Conservation (phyloP, 2,113 vertebrate species). For the Rousettus leschenaultii region DNA sequence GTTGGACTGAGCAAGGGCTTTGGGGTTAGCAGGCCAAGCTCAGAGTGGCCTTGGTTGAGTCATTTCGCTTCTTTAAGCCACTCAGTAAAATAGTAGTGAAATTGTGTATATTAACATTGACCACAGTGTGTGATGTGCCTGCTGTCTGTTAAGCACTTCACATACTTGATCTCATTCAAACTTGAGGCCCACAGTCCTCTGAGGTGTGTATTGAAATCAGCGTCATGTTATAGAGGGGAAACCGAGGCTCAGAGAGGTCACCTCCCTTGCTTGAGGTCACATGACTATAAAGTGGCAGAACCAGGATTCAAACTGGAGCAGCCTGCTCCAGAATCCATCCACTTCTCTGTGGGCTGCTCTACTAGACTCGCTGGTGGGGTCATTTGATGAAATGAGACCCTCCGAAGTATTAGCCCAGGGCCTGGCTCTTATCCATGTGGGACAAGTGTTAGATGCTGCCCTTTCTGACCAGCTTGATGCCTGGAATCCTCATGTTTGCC, state of each 20-base stretch:
- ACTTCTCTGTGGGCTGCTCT: not conserved
- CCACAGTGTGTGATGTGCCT: rapidly evolving
- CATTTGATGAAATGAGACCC: not conserved
- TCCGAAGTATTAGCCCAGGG: not conserved
- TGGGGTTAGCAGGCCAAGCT: not conserved
- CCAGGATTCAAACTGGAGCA: not conserved
- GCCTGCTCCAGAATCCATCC: not conserved
- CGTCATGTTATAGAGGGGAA: not conserved
- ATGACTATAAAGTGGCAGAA: not conserved
- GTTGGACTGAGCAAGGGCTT: not conserved
- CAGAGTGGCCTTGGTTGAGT: not conserved
- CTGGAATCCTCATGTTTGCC: not conserved
- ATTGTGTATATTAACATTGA: rapidly evolving
- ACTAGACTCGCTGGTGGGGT: rapidly evolving
- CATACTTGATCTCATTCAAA: not conserved
- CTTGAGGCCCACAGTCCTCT: too few relatives aligned
- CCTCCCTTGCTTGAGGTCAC: not conserved
- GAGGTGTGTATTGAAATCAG: not conserved
- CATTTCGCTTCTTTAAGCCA: not conserved
- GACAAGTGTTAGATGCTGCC: not conserved
- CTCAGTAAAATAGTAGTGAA: too few relatives aligned
- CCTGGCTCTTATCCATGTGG: not conserved
- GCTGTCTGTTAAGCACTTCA: rapidly evolving
- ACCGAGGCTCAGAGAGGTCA: not conserved
- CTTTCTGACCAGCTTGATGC: not conserved